Evolutionary conservation across 2,113 vertebrate species (phyloP).

Genomic region (Elaphurus davidianus): DNA sequence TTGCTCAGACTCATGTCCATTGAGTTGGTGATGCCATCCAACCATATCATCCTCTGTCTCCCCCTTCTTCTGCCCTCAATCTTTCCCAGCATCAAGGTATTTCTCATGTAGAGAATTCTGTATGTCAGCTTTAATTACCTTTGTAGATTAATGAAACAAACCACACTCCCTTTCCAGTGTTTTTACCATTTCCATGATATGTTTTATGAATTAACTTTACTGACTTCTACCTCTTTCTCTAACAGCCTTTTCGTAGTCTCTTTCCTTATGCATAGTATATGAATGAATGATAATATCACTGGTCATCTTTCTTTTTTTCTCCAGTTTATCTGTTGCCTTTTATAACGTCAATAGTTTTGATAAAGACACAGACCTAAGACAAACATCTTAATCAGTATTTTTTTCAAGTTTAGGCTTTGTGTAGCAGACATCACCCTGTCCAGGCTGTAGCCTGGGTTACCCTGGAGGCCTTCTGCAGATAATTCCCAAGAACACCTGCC

Average conservation of each 20-base stretch:
- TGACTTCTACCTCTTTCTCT: not conserved
- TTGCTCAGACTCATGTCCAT: not conserved
- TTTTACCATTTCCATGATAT: not conserved
- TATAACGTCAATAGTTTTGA: not conserved
- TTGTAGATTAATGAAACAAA: not conserved
- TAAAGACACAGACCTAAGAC: not conserved
- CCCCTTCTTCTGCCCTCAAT: not conserved
- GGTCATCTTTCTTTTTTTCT: not conserved
- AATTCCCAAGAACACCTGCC: not conserved
- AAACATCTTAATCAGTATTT: not conserved
- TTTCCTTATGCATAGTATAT: not conserved
- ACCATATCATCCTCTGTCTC: not conserved
- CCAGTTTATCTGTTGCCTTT: not conserved
- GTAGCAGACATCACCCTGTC: not conserved
- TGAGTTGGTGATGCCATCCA: not conserved
- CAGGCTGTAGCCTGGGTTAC: not conserved
- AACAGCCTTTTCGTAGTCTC: not conserved
- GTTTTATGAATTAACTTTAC: not conserved
- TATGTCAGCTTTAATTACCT: not conserved
- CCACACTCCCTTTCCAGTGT: accelerated
- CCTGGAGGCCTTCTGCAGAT: not conserved
- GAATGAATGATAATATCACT: not conserved
- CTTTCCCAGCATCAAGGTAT: not conserved
- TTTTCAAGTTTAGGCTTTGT: not conserved
- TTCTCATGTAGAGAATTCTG: not conserved